Evolutionary conservation across 30 jellyfish, hydroid and myxozoan genomes (phyloP).

Genomic region (Cassiopea xamachana): DNA sequence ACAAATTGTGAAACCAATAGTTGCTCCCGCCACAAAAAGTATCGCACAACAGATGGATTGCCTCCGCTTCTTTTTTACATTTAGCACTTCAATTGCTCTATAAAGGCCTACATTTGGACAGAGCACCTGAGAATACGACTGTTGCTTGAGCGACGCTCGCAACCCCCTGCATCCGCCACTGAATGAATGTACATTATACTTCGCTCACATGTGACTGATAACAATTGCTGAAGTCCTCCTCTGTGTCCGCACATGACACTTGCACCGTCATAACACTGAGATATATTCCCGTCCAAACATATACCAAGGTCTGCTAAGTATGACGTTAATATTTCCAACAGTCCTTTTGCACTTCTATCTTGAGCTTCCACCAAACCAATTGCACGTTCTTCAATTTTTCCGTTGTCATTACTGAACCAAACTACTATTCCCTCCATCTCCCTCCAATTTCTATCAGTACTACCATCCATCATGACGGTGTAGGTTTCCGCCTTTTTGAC

Average conservation of each 20-base stretch:
- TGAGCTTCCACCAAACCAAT: constrained; percentile 28
- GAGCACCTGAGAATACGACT: too few species aligned
- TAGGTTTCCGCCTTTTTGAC: constrained; percentile 8
- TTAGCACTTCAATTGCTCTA: too few species aligned
- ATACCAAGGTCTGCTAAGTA: constrained; percentile 4
- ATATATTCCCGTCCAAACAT: constrained; percentile 1
- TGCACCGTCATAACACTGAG: constrained; percentile 51
- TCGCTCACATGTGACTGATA: constrained; percentile 37
- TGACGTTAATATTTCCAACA: background rate
- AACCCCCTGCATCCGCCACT: too few species aligned
- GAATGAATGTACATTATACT: constrained; percentile 9
- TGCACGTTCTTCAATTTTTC: constrained; percentile 37
- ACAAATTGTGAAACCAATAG: too few species aligned
- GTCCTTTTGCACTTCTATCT: constrained; percentile 46
- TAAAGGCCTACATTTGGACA: too few species aligned
- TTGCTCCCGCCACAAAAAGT: too few species aligned
- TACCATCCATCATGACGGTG: constrained; percentile 34
- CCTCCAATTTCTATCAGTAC: constrained; percentile 20
- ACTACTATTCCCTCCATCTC: constrained; percentile 31
- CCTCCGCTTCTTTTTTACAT: too few species aligned
- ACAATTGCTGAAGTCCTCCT: constrained; percentile 34
- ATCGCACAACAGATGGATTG: too few species aligned
- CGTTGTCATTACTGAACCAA: background rate
- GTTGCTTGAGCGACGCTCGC: too few species aligned
- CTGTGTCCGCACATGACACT: constrained; percentile 41